Base-by-base conservation (phyloP, 2,113 vertebrate species). In the Heteronetta atricapilla region DNA sequence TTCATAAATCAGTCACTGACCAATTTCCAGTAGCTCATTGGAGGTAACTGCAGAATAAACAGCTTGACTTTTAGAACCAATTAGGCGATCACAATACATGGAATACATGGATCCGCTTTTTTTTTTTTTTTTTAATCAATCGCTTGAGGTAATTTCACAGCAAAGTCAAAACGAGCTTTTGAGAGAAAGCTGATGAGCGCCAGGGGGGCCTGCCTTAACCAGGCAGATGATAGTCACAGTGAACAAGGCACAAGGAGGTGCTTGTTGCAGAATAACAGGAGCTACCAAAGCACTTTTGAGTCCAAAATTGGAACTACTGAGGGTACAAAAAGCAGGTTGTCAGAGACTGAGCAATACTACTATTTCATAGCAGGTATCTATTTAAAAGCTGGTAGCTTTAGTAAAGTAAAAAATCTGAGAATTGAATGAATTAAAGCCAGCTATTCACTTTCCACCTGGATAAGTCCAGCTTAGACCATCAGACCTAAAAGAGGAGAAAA, bases 21-120 rank as follows among this genome's bases (percentile, higher is more conserved):
- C 38, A 40, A 70, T 80, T 77, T 89, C n/a, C 85, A 89, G 40
- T 14, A 85, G 31, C 9, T 62, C 52, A 3, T 28, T 17, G 74
- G 28, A 85, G 17, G 2, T 42, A 86, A 91, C 13, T 82, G 70
- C 78, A 94, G 72, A 74, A 85, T 40, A 33, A 88, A 85, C 50
- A 91, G 46, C 18, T 48, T 95, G 87, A 91, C 74, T 89, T 92
- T 38, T 25, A 84, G 62, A 94, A 92, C 16, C 50, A 69, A 56
- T 76, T 38, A 90, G 55, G 66, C 80, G 92, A 90, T 73, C 52
- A 87, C 85, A 90, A 91, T 5, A 72, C 18, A 53, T 7, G 79
- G 73, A 90, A 91, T 5, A 72, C 18, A 53, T 7, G 79, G 73
- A 93, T 6, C 36, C 34, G 48, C 17, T 42, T 40, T 26, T 33